Base-by-base conservation (phyloP, 2,113 vertebrate species). In the Xiphophorus couchianus region DNA sequence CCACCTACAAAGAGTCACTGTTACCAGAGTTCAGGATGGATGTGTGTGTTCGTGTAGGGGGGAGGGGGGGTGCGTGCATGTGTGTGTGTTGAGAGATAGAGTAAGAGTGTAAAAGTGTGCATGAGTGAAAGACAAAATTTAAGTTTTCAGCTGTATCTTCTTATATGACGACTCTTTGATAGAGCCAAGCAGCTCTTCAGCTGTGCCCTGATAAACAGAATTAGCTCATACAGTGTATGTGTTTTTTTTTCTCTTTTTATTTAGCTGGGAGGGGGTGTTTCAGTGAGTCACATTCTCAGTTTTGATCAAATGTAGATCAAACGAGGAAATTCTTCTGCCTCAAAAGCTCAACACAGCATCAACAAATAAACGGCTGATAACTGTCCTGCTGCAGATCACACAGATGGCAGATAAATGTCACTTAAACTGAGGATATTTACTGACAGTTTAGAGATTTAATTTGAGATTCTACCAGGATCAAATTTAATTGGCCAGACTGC, bases 1-100 rank as follows among this genome's bases (percentile, higher is more conserved):
- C 67, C 33, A n/a, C 37, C 67, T 76, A 92, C 89, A 93, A 93
- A 92, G 88, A 84, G 69, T 83, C 71, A 85, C 73, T 92, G 87
- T 88, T 86, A 80, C 73, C 76, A 86, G 78, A 73, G 76, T 86
- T 88, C 85, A 87, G 51, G 44, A 72, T 74, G 54, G 69, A 44
- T 77, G 65, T 72, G 77, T 64, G 73, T 58, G 61, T 82, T 76
- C 54, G 73, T 58, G 80, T 74, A 66, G 72, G 65, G 28, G 28
- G 1, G 28, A 0, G 28, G 28, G 28, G 28, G 28, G 72, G 65
- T 78, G 69, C 70, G 69, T 81, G 80, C 69, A 71, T 86, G 78
- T 80, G 73, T 77, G 29, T 77, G 67, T 72, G 74, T 64, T 37
- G 35, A 65, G 14, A 42, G 39, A 42, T 1, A 42, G 17, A 33